Evolutionary conservation across 2,888 invertebrate species (phyloP), one percentile per base, ranked within the genome.

Genomic region (Eudemis profundana): DNA sequence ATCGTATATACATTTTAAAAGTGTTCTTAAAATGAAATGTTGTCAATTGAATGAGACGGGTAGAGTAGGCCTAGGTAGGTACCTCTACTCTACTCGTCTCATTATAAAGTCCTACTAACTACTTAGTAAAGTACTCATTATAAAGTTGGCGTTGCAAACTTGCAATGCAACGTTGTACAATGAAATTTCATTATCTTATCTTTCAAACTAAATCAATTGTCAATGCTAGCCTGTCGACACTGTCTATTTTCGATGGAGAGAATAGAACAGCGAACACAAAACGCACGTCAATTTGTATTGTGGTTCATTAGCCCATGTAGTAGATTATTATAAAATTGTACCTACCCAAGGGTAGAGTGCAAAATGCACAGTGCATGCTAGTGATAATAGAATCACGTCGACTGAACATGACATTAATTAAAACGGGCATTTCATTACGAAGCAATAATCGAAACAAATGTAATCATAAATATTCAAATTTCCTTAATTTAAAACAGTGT

Each of bases 181-280:
- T 33, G 10, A 33, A 33, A 33, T 36, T 46, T 29, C 40, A 21
- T 27, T 54, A 47, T 64, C 57, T 64, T 57, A 57, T 57, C 50
- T 21, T 57, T 36, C 4, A 50, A 51, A 44, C 10, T 10, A 51
- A 23, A 50, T 44, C 21, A 36, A 33, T 50, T 47, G 47, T 54
- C 47, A 40, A 62, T 54, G 14, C 14, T 3, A 47, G 23, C 12
- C 27, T 50, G 49, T 42, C 17, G 23, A 15, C 49, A 49, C 14
- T 19, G 42, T 12, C 23, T 17, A 59, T 23, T 23, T 15, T 15
- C 47, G 2, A 27, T 33, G 38, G 7, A 47, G 33, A 36, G 10
- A 17, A 17, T 33, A 56, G 10, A 14, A n/a, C 27, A 19, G n/a
- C n/a, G n/a, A 8, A 27, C 12, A 7, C 17, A 21, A 27, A 49